These are phyloP conservation scores for Pygocentrus nattereri DNA, from an alignment of 2,797 vertebrate genomes.

Conservation along the genomic window DNA sequence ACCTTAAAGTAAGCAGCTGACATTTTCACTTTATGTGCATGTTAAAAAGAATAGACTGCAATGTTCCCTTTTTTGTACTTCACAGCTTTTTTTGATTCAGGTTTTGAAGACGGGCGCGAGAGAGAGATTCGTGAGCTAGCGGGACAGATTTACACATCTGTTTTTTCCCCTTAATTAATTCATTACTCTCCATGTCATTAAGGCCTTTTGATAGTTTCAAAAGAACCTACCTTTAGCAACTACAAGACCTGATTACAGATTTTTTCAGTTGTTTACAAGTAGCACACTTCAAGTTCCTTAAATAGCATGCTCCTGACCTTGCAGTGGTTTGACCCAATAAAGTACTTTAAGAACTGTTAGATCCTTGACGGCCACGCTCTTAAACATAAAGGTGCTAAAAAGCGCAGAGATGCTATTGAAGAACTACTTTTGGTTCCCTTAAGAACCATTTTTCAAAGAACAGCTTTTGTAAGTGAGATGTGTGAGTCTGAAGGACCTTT, in stretches of 20 bases:
- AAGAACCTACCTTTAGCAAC: not conserved
- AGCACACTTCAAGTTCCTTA: not conserved
- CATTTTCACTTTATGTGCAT: constrained; percentile 26
- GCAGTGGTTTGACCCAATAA: not conserved
- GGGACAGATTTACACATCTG: constrained; percentile 20
- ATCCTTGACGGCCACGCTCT: not conserved
- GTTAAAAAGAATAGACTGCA: constrained; percentile 6
- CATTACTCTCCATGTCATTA: not conserved
- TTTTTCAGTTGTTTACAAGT: not conserved
- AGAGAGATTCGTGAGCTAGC: not conserved
- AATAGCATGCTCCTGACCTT: not conserved
- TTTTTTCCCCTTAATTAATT: constrained; percentile 34
- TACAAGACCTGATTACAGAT: not conserved
- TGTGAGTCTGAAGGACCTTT: too few relatives aligned
- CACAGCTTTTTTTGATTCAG: constrained; percentile 16
- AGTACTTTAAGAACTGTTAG: not conserved
- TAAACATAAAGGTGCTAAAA: not conserved
- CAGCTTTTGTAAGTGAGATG: too few relatives aligned
- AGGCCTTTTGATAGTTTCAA: not conserved
- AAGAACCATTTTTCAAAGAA: too few relatives aligned
- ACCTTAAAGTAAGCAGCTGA: constrained; percentile 32
- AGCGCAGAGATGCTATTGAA: not conserved
- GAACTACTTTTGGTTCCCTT: not conserved
- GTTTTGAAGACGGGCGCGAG: not conserved
- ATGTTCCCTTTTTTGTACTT: constrained; percentile 16